These are phyloP conservation scores for Trachymyrmex septentrionalis DNA, from an alignment of 1,140 invertebrate genomes.

Conservation along the genomic window DNA sequence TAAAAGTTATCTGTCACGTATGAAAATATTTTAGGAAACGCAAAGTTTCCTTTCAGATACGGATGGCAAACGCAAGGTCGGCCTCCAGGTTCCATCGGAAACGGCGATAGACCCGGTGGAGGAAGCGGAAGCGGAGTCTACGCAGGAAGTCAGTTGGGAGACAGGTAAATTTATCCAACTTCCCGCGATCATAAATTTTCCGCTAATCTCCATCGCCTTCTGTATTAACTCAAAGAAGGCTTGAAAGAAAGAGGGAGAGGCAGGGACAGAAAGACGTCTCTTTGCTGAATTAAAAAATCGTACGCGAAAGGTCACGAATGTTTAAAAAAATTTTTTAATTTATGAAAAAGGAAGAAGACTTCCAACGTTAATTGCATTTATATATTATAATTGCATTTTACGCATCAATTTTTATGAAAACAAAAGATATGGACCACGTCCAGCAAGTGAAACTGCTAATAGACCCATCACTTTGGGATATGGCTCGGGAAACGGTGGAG, in stretches of 20 bases:
- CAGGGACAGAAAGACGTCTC: not conserved
- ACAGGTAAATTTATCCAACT: constrained; percentile 65
- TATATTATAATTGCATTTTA: not conserved
- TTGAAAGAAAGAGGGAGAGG: too few relatives aligned
- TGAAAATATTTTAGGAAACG: not conserved
- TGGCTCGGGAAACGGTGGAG: constrained; percentile 69
- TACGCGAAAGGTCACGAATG: too few relatives aligned
- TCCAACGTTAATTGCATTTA: not conserved
- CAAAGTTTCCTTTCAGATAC: constrained; percentile 52
- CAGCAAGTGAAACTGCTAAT: constrained; percentile 74
- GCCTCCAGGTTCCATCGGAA: constrained; percentile 45
- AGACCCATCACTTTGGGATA: constrained; percentile 73
- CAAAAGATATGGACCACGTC: constrained; percentile 76
- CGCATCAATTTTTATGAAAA: not conserved
- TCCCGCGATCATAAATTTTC: constrained; percentile 10
- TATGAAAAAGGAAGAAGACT: not conserved
- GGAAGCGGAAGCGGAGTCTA: constrained; percentile 37
- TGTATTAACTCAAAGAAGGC: not conserved
- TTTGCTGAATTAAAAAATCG: not conserved
- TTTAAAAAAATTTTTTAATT: not conserved
- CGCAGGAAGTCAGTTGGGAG: constrained; percentile 55
- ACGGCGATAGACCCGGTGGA: constrained; percentile 26
- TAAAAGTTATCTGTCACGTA: too few relatives aligned
- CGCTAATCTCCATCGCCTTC: constrained; percentile 4
- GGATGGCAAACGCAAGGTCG: constrained; percentile 68